These are phyloP conservation scores for Drosophila picticornis DNA, from an alignment of 2,888 invertebrate species.

Conservation along the genomic window DNA sequence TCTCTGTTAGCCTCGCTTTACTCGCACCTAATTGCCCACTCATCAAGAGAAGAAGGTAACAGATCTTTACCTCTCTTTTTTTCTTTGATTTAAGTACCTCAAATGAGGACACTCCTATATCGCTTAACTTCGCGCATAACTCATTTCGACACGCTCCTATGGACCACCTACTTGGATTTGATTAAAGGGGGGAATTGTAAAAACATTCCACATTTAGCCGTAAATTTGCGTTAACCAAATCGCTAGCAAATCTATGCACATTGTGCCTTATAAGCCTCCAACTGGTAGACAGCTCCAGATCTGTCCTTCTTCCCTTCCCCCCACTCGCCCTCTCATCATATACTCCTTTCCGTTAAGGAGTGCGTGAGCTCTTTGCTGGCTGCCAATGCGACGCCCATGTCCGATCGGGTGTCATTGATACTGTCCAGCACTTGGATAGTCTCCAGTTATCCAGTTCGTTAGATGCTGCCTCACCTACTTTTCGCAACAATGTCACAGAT, in stretches of 20 bases:
- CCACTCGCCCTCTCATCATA: not conserved
- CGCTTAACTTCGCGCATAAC: conserved; percentile 22
- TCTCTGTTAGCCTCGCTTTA: conserved; percentile 34
- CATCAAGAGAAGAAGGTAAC: conserved; percentile 18
- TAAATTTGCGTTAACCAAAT: conserved; percentile 75
- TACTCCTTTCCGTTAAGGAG: conserved; percentile 18
- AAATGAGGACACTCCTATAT: not conserved
- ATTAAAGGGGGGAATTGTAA: conserved; percentile 33
- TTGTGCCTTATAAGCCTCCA: conserved; percentile 62
- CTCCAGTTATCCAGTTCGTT: conserved; percentile 43
- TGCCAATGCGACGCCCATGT: conserved; percentile 79
- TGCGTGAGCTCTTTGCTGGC: conserved; percentile 61
- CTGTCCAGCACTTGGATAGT: conserved; percentile 43
- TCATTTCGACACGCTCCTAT: conserved; percentile 19
- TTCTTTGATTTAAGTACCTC: not conserved
- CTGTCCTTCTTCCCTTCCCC: conserved; percentile 2
- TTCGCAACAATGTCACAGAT: conserved; percentile 55
- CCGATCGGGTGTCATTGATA: conserved; percentile 78
- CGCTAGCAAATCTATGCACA: conserved; percentile 74
- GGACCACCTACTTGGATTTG: conserved; percentile 60
- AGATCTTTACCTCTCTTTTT: not conserved
- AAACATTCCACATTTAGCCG: conserved; percentile 40
- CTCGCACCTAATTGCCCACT: conserved; percentile 47
- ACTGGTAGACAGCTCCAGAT: conserved; percentile 33
- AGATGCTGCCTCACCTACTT: conserved; percentile 75